Conservation (phyloP, 2,113 vertebrate species). For the Podiceps cristatus region DNA sequence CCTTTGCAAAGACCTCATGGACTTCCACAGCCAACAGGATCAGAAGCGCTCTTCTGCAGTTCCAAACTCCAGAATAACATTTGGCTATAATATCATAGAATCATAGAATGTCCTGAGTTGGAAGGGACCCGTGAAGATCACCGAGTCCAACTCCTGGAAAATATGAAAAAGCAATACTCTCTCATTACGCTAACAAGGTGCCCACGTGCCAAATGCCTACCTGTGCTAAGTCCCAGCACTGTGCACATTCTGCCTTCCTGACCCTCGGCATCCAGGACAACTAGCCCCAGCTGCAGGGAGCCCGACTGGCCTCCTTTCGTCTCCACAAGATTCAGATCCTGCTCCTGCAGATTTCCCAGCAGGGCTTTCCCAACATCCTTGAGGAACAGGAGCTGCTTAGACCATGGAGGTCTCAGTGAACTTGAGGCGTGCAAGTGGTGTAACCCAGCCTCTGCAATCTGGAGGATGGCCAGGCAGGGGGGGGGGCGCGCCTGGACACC, state of each 20-base stretch:
- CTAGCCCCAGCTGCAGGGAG: neutral
- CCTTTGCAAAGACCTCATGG: neutral
- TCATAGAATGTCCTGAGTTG: no score
- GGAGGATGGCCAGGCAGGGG: neutral
- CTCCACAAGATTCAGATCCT: neutral
- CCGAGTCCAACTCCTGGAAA: no score
- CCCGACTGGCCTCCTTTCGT: neutral
- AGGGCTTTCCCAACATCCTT: neutral
- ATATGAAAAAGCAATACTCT: neutral
- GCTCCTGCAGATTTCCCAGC: neutral
- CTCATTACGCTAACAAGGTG: neutral
- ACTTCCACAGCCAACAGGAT: neutral
- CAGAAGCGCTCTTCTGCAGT: neutral
- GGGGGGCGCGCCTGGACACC: no score
- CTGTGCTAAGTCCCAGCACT: neutral
- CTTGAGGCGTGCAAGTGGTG: neutral
- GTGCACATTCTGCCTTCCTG: neutral
- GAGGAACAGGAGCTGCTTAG: neutral
- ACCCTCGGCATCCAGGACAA: neutral
- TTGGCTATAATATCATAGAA: neutral
- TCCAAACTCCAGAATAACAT: neutral
- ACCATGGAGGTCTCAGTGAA: neutral
- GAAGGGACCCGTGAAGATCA: no score
- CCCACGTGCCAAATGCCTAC: neutral
- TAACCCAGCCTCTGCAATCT: neutral